Evolutionary conservation across 2,888 invertebrate species (phyloP).

Genomic region (Ichneumon xanthorius): DNA sequence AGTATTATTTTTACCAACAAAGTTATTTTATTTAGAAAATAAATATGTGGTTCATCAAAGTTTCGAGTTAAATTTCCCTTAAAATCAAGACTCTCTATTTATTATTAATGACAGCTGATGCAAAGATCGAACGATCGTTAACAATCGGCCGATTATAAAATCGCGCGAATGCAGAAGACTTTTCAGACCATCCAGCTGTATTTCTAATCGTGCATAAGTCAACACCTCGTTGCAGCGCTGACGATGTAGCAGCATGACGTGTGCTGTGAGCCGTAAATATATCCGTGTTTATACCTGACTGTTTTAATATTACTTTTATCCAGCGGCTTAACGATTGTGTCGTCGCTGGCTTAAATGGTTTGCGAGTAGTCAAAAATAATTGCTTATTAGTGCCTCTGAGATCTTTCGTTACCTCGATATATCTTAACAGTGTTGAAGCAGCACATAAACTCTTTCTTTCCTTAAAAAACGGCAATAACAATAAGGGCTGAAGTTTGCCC

Average conservation of each 20-base stretch:
- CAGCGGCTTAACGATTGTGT: constrained; percentile 47
- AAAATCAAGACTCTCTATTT: background rate
- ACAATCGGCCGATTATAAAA: constrained; percentile 41
- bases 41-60: background rate
- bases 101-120: constrained; percentile 1
- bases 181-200: too few relatives aligned
- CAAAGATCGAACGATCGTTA: constrained; percentile 3
- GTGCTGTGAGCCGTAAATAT: background rate
- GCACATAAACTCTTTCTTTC: constrained; percentile 44
- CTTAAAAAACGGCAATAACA: too few relatives aligned
- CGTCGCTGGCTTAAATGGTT: constrained; percentile 38
- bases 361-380: constrained; percentile 16
- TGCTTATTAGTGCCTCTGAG: constrained; percentile 13
- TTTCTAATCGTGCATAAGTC: too few relatives aligned
- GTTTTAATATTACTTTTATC: constrained; percentile 14
- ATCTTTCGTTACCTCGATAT: constrained; percentile 37
- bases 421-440: constrained; percentile 18
- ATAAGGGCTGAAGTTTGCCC: too few relatives aligned
- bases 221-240: too few relatives aligned
- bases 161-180: constrained; percentile 23
- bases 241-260: constrained; percentile 41
- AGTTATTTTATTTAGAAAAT: constrained; percentile 5
- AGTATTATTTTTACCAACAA: too few relatives aligned
- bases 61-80: background rate
- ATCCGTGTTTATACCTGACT: constrained; percentile 30